Conservation (phyloP, 2,797 vertebrate genomes). For the Anabacerthia variegaticeps region DNA sequence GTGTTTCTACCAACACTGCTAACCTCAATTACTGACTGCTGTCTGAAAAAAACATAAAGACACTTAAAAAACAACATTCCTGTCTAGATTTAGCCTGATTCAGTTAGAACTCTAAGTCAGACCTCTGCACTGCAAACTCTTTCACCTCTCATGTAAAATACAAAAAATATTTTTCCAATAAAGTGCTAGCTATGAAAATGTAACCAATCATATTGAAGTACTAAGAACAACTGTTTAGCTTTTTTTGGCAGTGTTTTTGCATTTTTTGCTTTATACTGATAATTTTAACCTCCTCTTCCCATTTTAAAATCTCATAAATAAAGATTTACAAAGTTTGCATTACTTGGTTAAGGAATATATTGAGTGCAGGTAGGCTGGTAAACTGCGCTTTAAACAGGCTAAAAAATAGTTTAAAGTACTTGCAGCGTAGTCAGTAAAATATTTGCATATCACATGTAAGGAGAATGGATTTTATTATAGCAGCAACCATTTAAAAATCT, state of each 20-base stretch:
- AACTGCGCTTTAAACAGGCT: not conserved
- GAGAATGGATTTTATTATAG: not conserved
- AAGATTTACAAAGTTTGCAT: not conserved
- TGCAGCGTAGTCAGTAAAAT: not conserved
- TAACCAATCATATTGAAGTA: not conserved
- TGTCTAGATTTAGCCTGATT: not conserved
- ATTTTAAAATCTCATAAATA: not conserved
- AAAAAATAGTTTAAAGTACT: not conserved
- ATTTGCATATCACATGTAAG: not conserved
- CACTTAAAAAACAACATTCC: not conserved
- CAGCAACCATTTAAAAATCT: not conserved
- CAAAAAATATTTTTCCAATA: not conserved
- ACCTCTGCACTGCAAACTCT: not conserved
- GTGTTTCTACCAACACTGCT: not conserved
- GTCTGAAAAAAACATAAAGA: not conserved
- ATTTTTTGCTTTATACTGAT: not conserved
- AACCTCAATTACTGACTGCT: not conserved
- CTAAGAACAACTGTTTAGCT: not conserved
- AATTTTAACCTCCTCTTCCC: rapidly evolving
- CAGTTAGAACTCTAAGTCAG: not conserved
- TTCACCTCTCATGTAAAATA: not conserved
- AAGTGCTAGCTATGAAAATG: not conserved
- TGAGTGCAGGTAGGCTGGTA: not conserved
- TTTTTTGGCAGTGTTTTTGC: no score
- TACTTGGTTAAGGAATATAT: not conserved